These are phyloP conservation scores for Lutjanus campechanus DNA, from an alignment of 2,797 vertebrate genomes.

Conservation along the genomic window DNA sequence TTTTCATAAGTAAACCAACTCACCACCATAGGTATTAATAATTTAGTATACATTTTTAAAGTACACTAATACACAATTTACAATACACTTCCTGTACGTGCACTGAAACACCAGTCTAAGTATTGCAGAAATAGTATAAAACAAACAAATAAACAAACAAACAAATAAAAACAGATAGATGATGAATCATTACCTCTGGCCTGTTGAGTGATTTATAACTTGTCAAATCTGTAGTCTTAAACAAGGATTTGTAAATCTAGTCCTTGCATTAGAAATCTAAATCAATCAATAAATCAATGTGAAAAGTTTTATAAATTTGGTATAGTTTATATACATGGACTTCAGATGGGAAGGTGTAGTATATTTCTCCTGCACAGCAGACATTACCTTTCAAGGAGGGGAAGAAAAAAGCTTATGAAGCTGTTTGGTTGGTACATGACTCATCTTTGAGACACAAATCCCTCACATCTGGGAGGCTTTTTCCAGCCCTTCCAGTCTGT, in stretches of 20 bases:
- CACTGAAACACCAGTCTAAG: too few species aligned
- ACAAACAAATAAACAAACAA: not conserved
- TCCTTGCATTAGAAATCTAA: not conserved
- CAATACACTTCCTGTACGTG: too few species aligned
- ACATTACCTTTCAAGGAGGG: too few species aligned
- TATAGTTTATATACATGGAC: too few species aligned
- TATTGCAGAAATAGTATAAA: too few species aligned
- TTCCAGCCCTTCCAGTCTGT: too few species aligned
- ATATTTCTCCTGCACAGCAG: too few species aligned
- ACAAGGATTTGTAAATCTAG: not conserved
- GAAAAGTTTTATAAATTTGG: not conserved
- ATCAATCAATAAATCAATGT: not conserved
- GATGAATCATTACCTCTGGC: not conserved
- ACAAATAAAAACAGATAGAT: not conserved
- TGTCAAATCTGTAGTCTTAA: not conserved
- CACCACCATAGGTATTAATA: too few species aligned
- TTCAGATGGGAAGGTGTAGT: too few species aligned
- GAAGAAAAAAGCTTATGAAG: not conserved
- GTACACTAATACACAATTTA: too few species aligned
- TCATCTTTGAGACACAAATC: not conserved
- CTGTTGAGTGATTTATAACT: not conserved
- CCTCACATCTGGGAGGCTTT: not conserved
- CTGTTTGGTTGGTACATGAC: not conserved
- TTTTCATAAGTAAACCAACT: too few species aligned
- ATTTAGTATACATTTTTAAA: too few species aligned